Conservation (phyloP, 2,113 vertebrate species). For the human (Homo sapiens) region DNA sequence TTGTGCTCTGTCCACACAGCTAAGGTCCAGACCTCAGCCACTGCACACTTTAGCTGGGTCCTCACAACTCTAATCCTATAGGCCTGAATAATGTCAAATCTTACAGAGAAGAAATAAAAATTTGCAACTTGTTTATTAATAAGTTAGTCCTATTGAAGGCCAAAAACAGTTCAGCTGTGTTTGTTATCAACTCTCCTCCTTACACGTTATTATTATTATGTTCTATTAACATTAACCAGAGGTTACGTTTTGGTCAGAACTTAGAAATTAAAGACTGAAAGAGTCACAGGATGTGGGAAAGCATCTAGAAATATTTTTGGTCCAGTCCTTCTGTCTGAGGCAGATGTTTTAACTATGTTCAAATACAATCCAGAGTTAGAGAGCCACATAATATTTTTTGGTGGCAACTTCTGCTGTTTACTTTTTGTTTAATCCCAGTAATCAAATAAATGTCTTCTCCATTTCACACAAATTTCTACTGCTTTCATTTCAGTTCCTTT, state of each 20-base stretch:
- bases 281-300: not conserved
- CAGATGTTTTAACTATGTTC: not conserved
- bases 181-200: conserved; percentile 10
- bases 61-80: not conserved
- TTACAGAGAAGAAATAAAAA: conserved; percentile 37
- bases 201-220: not conserved
- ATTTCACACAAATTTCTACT: not conserved
- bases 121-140: conserved; percentile 4
- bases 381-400: not conserved
- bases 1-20: not conserved
- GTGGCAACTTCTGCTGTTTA: not conserved
- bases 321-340: not conserved
- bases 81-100: not conserved
- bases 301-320: not conserved
- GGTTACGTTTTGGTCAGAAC: not conserved
- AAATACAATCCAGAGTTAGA: not conserved
- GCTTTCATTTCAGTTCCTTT: conserved; percentile 42
- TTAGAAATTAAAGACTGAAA: conserved; percentile 40
- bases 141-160: conserved; percentile 9
- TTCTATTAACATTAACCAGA: conserved; percentile 41
- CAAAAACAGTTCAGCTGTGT: conserved; percentile 12
- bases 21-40: not conserved
- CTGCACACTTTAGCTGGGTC: not conserved
- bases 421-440: conserved; percentile 24
- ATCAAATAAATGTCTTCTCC: conserved; percentile 9